Base-by-base conservation (phyloP, 2,797 vertebrate species). In the Poeciliopsis gracilis region DNA sequence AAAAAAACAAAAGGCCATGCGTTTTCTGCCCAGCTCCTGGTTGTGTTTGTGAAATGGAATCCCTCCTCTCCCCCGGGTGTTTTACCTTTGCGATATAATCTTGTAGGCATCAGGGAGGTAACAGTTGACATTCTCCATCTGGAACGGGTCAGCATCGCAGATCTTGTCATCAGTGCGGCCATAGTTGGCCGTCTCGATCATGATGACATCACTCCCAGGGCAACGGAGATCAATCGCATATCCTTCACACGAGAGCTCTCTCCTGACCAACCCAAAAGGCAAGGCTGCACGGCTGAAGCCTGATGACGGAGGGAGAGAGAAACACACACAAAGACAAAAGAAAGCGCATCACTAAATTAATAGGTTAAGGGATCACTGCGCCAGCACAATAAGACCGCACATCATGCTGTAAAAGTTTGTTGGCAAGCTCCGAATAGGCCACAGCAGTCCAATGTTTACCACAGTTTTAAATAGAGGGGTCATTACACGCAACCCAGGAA, bases 101-200 rank as follows among this genome's bases (percentile, higher is more conserved):
- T 99, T 99, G 96, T 98, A 99, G 94, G 98, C 98, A 9, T 99
- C 98, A 71, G 98, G 98, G 92, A 99, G 98, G 96, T 99, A 99
- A 95, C 98, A 99, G 91, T 99, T 97, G 84, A 97, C 97, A 87
- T 99, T 99, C 93, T 99, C 98, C 98, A 99, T 99, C 95, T 99
- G 98, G 96, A 99, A 98, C 0, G 98, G 98, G 95, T 99, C 98
- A 73, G 98, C 98, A 78, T 99, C 98, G 76, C 98, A 99, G 90
- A 99, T 99, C 96, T 99, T 99, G 97, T 99, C 97, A 16, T 99
- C 98, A 10, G 98, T 99, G 73, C 98, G 97, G 80, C 98, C 98
- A 33, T 99, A 99, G 96, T 99, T 99, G 79, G 98, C 97, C 0
- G 98, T 99, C 93, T 99, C 98, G 69, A 99, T 99, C 98, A 99